Evolutionary conservation across 1,140 invertebrate species (phyloP).

Genomic region (Eupeodes corollae): DNA sequence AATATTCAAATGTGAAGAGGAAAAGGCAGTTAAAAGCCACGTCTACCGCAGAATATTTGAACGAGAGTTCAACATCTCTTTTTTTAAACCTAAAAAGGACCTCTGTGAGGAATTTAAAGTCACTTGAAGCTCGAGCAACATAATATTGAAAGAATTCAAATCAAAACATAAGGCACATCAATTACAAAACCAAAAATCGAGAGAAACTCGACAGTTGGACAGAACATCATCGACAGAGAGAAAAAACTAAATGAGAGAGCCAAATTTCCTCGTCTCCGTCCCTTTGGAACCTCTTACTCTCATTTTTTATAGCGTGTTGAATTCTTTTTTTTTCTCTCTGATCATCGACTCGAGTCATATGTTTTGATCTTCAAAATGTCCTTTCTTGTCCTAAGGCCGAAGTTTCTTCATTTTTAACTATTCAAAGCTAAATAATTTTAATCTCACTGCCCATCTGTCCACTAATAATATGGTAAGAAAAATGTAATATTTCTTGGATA

Average conservation of each 20-base stretch:
- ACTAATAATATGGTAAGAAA: constrained; percentile 4
- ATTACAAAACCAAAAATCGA: background rate
- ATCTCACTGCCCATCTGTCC: constrained; percentile 15
- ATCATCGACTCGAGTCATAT: constrained; percentile 10
- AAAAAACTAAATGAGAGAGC: too few relatives aligned
- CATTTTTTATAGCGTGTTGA: too few relatives aligned
- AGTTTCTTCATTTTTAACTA: constrained; percentile 16
- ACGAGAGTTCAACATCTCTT: constrained; percentile 8
- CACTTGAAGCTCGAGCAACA: constrained; percentile 1
- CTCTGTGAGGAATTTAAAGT: constrained; percentile 9
- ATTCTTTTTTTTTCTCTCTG: too few relatives aligned
- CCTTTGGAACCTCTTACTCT: too few relatives aligned
- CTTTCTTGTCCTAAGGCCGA: constrained; percentile 14
- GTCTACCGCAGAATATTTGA: constrained; percentile 1
- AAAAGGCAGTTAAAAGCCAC: too few relatives aligned
- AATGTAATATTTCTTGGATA: too few relatives aligned
- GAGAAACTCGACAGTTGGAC: constrained; percentile 5
- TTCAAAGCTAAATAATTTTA: constrained; percentile 17
- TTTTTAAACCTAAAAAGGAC: constrained; percentile 13
- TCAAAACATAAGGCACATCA: background rate
- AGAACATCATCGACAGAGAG: constrained; percentile 4
- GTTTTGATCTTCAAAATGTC: constrained; percentile 21
- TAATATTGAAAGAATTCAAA: background rate
- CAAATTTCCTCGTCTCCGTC: too few relatives aligned
- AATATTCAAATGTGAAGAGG: too few relatives aligned